Evolutionary conservation across 2,888 invertebrate genomes (phyloP).

Genomic region (Drosophila putrida): DNA sequence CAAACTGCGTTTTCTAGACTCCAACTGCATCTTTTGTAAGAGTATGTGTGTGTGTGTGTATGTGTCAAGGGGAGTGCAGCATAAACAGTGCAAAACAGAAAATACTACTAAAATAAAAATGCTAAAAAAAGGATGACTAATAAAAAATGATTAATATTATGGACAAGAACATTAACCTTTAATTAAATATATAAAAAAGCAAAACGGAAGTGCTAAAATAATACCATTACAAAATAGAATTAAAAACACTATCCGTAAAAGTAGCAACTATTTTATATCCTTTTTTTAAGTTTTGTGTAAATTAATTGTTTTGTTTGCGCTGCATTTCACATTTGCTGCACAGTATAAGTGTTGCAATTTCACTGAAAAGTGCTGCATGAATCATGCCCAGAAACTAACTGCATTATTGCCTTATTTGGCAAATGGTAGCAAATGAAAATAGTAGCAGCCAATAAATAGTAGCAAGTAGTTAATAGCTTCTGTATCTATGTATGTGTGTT

Average conservation of each 20-base stretch:
- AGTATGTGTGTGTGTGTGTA: neutral
- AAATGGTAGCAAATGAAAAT: constrained; percentile 7
- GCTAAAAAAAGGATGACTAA: neutral
- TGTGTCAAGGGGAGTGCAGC: constrained; percentile 6
- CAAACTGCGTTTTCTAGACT: constrained; percentile 16
- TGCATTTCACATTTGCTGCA: neutral
- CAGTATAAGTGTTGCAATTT: neutral
- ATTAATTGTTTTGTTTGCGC: neutral
- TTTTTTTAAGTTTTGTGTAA: neutral
- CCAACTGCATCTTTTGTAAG: neutral
- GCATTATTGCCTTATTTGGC: constrained; percentile 14
- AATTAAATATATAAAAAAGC: neutral
- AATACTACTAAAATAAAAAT: neutral
- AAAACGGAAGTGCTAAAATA: neutral
- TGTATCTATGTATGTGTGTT: neutral
- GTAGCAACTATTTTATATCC: neutral
- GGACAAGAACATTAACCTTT: neutral
- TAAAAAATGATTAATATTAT: too few species aligned
- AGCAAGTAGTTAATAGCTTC: constrained; percentile 2
- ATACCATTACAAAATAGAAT: too few species aligned
- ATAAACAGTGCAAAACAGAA: neutral
- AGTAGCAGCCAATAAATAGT: constrained; percentile 12
- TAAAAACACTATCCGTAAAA: neutral
- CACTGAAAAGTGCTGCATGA: constrained; percentile 2
- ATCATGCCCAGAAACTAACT: constrained; percentile 15